Evolutionary conservation across 2,888 invertebrate species (phyloP), one percentile per base, ranked within the genome.

Genomic region (Cheilosia scutellata): DNA sequence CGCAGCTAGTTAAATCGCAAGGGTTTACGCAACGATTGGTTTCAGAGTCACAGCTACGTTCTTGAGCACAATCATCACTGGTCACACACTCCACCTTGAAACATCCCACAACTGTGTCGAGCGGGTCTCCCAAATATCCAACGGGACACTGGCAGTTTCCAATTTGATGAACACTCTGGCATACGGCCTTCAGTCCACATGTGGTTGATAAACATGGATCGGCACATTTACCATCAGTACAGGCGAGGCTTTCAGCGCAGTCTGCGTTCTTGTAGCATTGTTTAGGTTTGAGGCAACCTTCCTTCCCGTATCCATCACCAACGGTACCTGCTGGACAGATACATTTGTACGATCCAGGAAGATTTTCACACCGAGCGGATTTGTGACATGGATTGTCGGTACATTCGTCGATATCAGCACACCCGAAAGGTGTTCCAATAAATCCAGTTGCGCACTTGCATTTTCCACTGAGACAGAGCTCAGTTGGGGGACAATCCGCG

Each of bases 51-150:
- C 98, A 98, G 88, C 95, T 95, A 91, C 96, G 96, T 86, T 96
- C 96, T 40, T 90, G 91, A 3, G 95, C 92, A 90, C 98, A 98
- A 88, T 97, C 97, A 47, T 94, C 94, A 90, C 96, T 94, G 53
- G 94, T 94, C 1, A 96, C 93, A 91, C 98, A 98, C 92, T 98
- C 97, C 2, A 97, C 98, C 92, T 96, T 96, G 91, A 97, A 97
- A 90, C 97, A 98, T 42, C 98, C 98, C 66, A 97, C 94, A 65
- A 94, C 94, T 70, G 93, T 93, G 89, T 97, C 96, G 72, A 94
- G 94, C 4, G 97, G 95, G 93, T 97, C 97, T 7, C 98, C 98
- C 37, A 97, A 93, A 90, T 95, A 95, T 25, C 97, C 97, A 78
- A 95, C 94, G 47, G 96, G 96, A 91, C 98, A 98, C 42, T 94